These are phyloP conservation scores for Cyprinodon variegatus DNA, from an alignment of 2,113 vertebrate genomes.

Conservation along the genomic window DNA sequence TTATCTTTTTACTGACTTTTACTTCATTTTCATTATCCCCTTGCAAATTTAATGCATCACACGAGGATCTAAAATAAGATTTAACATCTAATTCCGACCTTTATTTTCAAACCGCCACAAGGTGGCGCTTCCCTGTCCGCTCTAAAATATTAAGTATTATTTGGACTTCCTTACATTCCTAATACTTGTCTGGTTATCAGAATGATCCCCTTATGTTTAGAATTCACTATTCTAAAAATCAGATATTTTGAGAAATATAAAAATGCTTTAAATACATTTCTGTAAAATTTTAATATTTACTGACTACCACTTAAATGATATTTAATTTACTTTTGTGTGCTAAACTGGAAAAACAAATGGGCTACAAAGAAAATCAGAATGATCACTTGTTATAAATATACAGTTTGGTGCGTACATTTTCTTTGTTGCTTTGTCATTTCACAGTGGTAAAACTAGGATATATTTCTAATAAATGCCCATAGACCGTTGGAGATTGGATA, in stretches of 20 bases:
- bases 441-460: background rate
- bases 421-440: background rate
- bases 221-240: background rate
- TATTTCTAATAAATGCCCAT: too few species aligned
- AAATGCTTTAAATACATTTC: background rate
- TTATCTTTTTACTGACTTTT: background rate
- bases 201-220: background rate
- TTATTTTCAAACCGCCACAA: slow-evolving; percentile 49
- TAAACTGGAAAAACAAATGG: too few species aligned
- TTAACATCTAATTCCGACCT: too few species aligned
- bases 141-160: background rate
- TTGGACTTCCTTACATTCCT: background rate
- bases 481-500: too few species aligned
- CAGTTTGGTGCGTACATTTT: too few species aligned
- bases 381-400: too few species aligned
- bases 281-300: background rate
- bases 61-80: background rate
- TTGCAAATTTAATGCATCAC: background rate
- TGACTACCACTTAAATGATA: too few species aligned
- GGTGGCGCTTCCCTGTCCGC: slow-evolving; percentile 49
- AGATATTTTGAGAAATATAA: background rate
- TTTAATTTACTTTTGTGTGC: too few species aligned
- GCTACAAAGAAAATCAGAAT: background rate
- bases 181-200: background rate
- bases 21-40: background rate